phyloP scores from a whole-genome alignment of 1,140 invertebrate species.

The Leptinotarsa texana region DNA sequence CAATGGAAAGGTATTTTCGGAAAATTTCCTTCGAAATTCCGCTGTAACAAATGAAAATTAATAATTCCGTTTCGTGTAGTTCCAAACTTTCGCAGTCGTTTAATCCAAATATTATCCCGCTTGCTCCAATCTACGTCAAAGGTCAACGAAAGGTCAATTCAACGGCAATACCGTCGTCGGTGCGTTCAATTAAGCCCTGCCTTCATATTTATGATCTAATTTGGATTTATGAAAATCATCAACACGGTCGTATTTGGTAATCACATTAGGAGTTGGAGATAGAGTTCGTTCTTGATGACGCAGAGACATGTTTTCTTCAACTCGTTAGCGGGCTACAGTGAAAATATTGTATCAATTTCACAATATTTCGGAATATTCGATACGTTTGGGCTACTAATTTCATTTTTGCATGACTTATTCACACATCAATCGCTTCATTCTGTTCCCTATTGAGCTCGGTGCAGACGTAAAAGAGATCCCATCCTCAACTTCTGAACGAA shows the following conservation, averaged over 20 bases:
- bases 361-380: too few species aligned
- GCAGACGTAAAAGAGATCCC: too few species aligned
- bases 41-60: neutral
- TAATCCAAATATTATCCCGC: conserved; percentile 2
- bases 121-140: neutral
- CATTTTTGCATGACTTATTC: too few species aligned
- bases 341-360: too few species aligned
- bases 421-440: too few species aligned
- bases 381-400: too few species aligned
- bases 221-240: neutral
- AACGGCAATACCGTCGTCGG: neutral
- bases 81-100: neutral
- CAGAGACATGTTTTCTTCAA: neutral
- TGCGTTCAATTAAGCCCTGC: neutral
- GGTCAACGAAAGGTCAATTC: neutral
- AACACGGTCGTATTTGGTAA: neutral
- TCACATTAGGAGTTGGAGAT: neutral
- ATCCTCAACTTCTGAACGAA: too few species aligned
- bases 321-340: neutral
- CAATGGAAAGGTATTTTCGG: too few species aligned
- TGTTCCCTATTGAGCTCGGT: too few species aligned
- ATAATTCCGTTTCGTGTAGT: neutral
- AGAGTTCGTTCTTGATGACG: neutral
- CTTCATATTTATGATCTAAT: conserved; percentile 2
- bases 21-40: too few species aligned